Evolutionary conservation across 2,113 vertebrate genomes (phyloP).

Genomic region (Bothrops jararaca): DNA sequence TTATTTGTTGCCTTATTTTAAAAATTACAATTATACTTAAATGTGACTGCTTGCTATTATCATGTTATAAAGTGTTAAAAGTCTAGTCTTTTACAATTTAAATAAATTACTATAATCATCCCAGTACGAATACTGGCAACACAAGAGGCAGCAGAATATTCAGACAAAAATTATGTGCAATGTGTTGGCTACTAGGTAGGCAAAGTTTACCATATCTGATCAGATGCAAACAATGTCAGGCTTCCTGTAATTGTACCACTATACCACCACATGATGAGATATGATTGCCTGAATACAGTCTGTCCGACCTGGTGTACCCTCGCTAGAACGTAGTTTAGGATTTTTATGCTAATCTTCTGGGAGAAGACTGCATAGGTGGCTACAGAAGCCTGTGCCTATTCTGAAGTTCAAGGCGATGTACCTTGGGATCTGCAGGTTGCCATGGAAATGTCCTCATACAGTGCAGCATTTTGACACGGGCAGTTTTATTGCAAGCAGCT

Average conservation of each 20-base stretch:
- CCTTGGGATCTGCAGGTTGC: slow-evolving; percentile 59
- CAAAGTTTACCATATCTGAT: background rate
- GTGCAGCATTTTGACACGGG: slow-evolving; percentile 56
- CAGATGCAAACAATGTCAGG: background rate
- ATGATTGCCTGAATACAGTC: background rate
- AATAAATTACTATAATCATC: background rate
- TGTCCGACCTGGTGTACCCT: too few relatives aligned
- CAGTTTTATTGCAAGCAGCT: slow-evolving; percentile 40
- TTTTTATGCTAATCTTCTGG: slow-evolving; percentile 15
- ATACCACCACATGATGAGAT: background rate
- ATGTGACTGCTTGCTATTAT: background rate
- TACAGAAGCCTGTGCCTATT: slow-evolving; percentile 7
- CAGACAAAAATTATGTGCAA: background rate
- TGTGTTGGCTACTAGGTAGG: background rate
- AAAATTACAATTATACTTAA: background rate
- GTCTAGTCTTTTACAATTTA: background rate
- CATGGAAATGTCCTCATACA: slow-evolving; percentile 58
- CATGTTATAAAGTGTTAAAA: background rate
- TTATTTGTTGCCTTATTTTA: background rate
- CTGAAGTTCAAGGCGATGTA: background rate
- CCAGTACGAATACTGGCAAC: background rate
- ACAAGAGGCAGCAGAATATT: background rate
- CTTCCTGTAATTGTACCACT: background rate
- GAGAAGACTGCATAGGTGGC: background rate
- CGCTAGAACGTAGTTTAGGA: background rate